Percentiles rank a stretch among this genome's conserved stretches.
Evolutionary conservation across 2,797 vertebrate species (phyloP).

Genomic region (Ispidina picta): DNA sequence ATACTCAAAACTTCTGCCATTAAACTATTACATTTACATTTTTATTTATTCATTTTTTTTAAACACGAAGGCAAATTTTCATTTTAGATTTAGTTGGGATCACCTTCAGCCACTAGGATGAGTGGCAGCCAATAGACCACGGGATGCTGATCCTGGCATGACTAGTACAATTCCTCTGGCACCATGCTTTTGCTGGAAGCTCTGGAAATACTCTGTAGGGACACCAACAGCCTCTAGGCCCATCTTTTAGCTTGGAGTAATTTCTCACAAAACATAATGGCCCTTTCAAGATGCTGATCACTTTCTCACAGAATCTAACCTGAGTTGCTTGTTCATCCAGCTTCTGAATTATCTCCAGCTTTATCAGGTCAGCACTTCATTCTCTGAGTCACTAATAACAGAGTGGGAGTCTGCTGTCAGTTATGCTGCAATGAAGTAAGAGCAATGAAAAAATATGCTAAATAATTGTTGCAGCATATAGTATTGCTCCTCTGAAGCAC

Average conservation of each 20-base stretch:
- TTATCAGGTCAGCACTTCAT: not conserved
- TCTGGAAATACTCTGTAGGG: not conserved
- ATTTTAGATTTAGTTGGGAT: not conserved
- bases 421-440: not conserved
- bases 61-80: not conserved
- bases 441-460: not conserved
- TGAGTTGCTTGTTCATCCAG: not conserved
- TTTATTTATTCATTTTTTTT: not conserved
- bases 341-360: not conserved
- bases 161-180: not conserved
- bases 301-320: not conserved
- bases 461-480: fast-evolving
- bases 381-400: slow-evolving; percentile 4
- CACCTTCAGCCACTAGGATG: not conserved
- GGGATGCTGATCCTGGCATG: not conserved
- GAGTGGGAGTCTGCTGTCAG: not conserved
- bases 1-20: not conserved
- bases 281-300: not conserved
- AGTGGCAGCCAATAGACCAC: not conserved
- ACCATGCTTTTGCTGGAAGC: not conserved
- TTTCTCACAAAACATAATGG: not conserved
- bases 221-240: not conserved
- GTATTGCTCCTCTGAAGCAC: not conserved
- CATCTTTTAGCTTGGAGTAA: not conserved
- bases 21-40: not conserved